Percentiles rank a stretch among this genome's conserved stretches.
These are phyloP conservation scores for Conomelus anceps DNA, from an alignment of 2,888 invertebrate genomes.

Conservation along the genomic window DNA sequence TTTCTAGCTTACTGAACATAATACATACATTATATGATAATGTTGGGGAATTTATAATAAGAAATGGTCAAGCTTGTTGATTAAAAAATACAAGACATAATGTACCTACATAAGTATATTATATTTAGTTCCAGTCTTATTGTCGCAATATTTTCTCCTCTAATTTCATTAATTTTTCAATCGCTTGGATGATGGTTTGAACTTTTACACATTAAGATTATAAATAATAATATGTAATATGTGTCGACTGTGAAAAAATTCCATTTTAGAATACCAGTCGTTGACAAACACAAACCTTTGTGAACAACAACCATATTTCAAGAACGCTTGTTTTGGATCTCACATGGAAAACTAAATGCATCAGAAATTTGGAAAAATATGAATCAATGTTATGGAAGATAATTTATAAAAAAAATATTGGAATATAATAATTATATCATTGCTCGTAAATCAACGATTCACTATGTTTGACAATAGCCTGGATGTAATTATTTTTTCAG, in stretches of 20 bases:
- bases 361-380: not conserved
- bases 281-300: not conserved
- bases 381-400: not conserved
- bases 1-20: not conserved
- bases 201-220: not conserved
- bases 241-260: not conserved
- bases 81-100: not conserved
- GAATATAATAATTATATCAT: not conserved
- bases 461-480: not conserved
- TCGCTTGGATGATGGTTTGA: not conserved
- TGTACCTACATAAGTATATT: not conserved
- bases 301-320: not conserved
- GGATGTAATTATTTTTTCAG: not conserved
- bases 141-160: not conserved
- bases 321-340: not conserved
- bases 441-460: not conserved
- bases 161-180: not conserved
- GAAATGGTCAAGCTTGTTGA: not conserved
- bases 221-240: not conserved
- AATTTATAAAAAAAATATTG: not conserved
- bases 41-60: not conserved
- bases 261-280: not conserved
- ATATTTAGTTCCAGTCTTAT: not conserved
- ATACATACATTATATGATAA: not conserved
- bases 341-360: not conserved